phyloP scores from a whole-genome alignment of 2,888 invertebrate genomes.

The Spicauda simplicius region DNA sequence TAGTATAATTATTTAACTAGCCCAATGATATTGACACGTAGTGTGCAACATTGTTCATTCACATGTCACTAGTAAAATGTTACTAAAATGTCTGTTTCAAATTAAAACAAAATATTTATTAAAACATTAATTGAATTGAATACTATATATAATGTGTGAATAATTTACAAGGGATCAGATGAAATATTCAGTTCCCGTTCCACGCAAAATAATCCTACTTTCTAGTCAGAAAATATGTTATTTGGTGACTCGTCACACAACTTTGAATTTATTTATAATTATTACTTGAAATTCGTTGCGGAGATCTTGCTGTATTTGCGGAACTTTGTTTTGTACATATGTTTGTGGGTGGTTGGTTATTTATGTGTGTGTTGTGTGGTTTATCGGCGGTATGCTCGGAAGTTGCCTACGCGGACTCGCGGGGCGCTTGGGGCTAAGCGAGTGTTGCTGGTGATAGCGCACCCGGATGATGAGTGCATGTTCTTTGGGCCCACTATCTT shows the following conservation, averaged over 20 bases:
- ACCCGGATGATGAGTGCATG: slow-evolving; percentile 99
- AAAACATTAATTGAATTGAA: neutral
- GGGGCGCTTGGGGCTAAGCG: slow-evolving; percentile 83
- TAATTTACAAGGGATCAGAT: slow-evolving; percentile 22
- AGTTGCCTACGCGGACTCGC: slow-evolving; percentile 74
- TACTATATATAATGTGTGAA: slow-evolving; percentile 11
- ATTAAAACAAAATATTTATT: slow-evolving; percentile 13
- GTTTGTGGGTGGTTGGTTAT: slow-evolving; percentile 83
- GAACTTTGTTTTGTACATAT: slow-evolving; percentile 76
- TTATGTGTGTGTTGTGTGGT: slow-evolving; percentile 78
- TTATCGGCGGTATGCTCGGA: slow-evolving; percentile 80
- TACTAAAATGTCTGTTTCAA: slow-evolving; percentile 14
- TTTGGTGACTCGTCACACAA: slow-evolving; percentile 56
- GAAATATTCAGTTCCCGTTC: slow-evolving; percentile 25
- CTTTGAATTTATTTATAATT: slow-evolving; percentile 62
- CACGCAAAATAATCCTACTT: slow-evolving; percentile 31
- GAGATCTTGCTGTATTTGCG: slow-evolving; percentile 69
- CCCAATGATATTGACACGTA: neutral
- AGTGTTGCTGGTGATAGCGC: slow-evolving; percentile 94
- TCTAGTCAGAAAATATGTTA: slow-evolving; percentile 66
- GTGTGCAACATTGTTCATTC: neutral
- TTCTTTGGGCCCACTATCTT: slow-evolving; percentile 97
- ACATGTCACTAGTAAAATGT: neutral
- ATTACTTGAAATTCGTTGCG: slow-evolving; percentile 67
- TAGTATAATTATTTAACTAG: too few relatives aligned